Evolutionary conservation across 2,797 vertebrate species (phyloP).

Genomic region (Huso huso): DNA sequence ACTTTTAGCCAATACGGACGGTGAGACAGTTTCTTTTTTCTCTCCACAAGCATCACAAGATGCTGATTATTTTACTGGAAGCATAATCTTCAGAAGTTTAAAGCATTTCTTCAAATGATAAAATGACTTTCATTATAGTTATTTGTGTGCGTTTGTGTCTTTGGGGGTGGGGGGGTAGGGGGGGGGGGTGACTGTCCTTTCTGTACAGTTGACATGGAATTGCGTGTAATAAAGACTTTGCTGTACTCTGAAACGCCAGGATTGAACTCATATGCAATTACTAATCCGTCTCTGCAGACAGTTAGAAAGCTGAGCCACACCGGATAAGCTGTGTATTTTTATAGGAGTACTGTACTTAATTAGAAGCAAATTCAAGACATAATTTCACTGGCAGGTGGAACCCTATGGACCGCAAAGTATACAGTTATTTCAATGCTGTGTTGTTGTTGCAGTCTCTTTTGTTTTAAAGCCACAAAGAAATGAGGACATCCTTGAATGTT

Average conservation of each 20-base stretch:
- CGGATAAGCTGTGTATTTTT: neutral
- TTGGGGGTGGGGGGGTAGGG: too few relatives aligned
- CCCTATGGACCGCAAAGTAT: neutral
- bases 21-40: neutral
- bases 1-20: neutral
- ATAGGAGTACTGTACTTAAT: neutral
- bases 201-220: neutral
- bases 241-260: slow-evolving; percentile 3
- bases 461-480: too few relatives aligned
- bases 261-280: neutral
- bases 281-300: neutral
- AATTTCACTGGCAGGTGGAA: neutral
- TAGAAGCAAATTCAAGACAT: neutral
- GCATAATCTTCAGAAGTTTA: too few relatives aligned
- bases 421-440: neutral
- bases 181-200: neutral
- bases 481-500: too few relatives aligned
- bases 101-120: too few relatives aligned
- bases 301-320: neutral
- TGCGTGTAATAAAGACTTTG: neutral
- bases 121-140: too few relatives aligned
- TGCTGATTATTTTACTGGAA: neutral
- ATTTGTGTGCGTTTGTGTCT: too few relatives aligned
- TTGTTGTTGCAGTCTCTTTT: too few relatives aligned
- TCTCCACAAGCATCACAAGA: neutral